Conservation (phyloP, 1,140 invertebrate species). For the Pogonognathellus flavescens region DNA sequence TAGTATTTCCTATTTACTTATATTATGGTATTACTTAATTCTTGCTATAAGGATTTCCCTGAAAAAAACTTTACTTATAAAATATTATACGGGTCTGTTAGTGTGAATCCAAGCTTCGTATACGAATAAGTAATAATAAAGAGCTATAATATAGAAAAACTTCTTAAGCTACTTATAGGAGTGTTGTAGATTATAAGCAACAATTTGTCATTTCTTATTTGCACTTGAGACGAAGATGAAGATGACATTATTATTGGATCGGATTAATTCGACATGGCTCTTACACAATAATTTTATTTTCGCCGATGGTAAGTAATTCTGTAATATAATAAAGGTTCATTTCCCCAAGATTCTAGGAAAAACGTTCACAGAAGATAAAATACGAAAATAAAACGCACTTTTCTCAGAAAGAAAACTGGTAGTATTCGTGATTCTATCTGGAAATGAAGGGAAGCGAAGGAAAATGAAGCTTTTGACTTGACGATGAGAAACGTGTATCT, state of each 20-base stretch:
- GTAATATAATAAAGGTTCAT: background rate
- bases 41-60: background rate
- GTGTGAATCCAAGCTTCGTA: too few relatives aligned
- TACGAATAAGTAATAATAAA: too few relatives aligned
- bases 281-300: slow-evolving; percentile 15
- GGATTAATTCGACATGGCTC: slow-evolving; percentile 13
- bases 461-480: too few relatives aligned
- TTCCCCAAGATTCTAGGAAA: background rate
- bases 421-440: too few relatives aligned
- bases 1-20: background rate
- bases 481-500: too few relatives aligned
- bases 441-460: too few relatives aligned
- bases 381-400: too few relatives aligned
- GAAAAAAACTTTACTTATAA: too few relatives aligned
- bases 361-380: too few relatives aligned
- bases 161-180: background rate
- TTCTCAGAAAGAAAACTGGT: too few relatives aligned
- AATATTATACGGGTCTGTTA: too few relatives aligned
- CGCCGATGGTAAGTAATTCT: background rate
- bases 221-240: slow-evolving; percentile 7
- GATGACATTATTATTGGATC: slow-evolving; percentile 29
- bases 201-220: slow-evolving; percentile 13
- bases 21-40: background rate
- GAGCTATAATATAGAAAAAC: too few relatives aligned
- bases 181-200: background rate